Conservation (phyloP, 2,113 vertebrate genomes). For the Zosterops pallidus region DNA sequence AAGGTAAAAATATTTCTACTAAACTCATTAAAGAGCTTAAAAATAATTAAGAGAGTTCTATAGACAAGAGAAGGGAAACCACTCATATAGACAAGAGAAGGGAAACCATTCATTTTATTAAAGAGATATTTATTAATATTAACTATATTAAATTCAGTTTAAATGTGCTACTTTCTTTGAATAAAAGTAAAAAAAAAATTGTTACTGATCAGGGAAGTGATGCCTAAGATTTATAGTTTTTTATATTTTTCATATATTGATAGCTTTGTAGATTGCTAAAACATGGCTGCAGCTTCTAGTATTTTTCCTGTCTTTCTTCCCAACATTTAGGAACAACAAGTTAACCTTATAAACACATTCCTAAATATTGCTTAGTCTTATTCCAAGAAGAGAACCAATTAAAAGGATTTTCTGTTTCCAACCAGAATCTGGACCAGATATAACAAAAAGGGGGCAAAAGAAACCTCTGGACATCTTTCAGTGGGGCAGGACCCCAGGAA, state of each 20-base stretch:
- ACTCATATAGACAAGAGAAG: neutral
- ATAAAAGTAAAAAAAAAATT: conserved; percentile 64
- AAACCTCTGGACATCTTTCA: neutral
- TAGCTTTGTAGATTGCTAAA: neutral
- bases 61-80: neutral
- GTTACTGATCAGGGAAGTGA: conserved; percentile 21
- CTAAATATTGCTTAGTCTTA: neutral
- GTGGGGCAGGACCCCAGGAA: neutral
- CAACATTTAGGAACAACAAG: neutral
- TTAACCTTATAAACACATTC: too few relatives aligned
- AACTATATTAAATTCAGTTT: neutral
- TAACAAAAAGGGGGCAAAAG: neutral
- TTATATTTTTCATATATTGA: neutral
- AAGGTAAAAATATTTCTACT: neutral
- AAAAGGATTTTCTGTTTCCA: neutral
- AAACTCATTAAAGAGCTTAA: neutral
- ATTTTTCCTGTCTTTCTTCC: neutral
- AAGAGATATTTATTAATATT: neutral
- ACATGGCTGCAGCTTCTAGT: neutral
- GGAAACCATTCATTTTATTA: neutral
- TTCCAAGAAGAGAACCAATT: neutral
- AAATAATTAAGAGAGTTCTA: neutral
- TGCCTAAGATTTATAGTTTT: neutral
- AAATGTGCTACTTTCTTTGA: conserved; percentile 7
- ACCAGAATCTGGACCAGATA: neutral